These are phyloP conservation scores for Trinectes maculatus DNA, from an alignment of 2,113 vertebrate species.

Conservation along the genomic window DNA sequence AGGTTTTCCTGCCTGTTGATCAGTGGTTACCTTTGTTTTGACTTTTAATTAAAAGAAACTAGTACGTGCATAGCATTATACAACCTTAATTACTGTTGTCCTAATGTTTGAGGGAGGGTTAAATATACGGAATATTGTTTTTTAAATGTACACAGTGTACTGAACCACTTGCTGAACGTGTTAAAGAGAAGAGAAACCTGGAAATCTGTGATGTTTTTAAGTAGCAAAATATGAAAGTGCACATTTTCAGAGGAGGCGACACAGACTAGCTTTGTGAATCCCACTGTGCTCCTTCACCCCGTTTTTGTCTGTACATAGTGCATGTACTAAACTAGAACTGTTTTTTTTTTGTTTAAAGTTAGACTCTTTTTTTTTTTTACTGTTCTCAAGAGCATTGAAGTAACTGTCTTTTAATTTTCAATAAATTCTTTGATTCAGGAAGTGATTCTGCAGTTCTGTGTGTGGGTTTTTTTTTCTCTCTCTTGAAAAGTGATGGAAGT, in stretches of 20 bases:
- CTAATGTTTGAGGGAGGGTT: neutral
- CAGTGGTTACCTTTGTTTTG: conserved; percentile 32
- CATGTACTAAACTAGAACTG: conserved; percentile 56
- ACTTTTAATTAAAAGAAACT: conserved; percentile 32
- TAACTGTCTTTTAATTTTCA: conserved; percentile 71
- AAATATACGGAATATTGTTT: neutral
- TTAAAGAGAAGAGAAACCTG: neutral
- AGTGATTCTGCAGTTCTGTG: conserved; percentile 16
- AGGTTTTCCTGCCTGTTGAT: conserved; percentile 20
- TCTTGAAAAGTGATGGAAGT: no score
- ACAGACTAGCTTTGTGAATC: conserved; percentile 19
- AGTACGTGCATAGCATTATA: conserved; percentile 24
- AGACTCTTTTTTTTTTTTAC: conserved; percentile 62
- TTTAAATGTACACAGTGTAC: conserved; percentile 2
- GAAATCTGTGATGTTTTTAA: neutral
- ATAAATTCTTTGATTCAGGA: conserved; percentile 67
- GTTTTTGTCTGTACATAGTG: conserved; percentile 54
- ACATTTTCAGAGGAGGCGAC: conserved; percentile 7
- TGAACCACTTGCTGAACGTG: neutral
- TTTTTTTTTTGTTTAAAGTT: conserved; percentile 40
- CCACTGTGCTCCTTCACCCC: conserved; percentile 37
- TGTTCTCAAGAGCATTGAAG: conserved; percentile 51
- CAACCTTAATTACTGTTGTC: conserved; percentile 41
- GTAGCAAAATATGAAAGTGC: neutral
- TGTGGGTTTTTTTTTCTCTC: neutral